A percentile compares a stretch with the other conserved stretches of the same genome.
Evolutionary conservation across 2,797 vertebrate genomes (phyloP).

Genomic region (Peromyscus eremicus): DNA sequence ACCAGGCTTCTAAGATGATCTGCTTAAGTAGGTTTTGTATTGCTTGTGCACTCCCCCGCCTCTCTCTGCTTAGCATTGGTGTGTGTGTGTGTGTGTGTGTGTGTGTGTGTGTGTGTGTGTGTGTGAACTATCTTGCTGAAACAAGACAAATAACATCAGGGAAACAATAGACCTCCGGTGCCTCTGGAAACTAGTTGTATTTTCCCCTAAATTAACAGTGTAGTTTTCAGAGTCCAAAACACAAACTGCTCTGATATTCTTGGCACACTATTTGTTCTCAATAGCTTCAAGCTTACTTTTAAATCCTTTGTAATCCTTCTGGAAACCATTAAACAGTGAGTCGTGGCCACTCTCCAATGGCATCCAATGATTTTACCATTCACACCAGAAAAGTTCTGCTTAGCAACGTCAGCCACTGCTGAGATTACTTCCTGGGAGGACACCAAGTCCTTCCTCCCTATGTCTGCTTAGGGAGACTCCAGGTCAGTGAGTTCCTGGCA

Average conservation of each 20-base stretch:
- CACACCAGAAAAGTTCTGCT: slow-evolving; percentile 65
- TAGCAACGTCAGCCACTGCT: slow-evolving; percentile 58
- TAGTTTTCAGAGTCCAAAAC: slow-evolving; percentile 69
- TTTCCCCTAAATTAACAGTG: slow-evolving; percentile 73
- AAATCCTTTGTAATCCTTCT: slow-evolving; percentile 81
- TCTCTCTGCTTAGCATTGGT: slow-evolving; percentile 33
- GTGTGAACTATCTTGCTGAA: slow-evolving; percentile 67
- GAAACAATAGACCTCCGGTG: slow-evolving; percentile 66
- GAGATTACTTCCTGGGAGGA: slow-evolving; percentile 68
- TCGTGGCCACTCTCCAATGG: slow-evolving; percentile 76
- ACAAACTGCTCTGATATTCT: slow-evolving; percentile 71
- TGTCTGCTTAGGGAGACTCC: slow-evolving; percentile 5
- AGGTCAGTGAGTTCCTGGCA: slow-evolving; percentile 28
- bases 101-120: slow-evolving; percentile 31
- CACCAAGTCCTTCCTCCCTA: slow-evolving; percentile 31
- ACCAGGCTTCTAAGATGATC: slow-evolving; percentile 34
- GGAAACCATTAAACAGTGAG: slow-evolving; percentile 80
- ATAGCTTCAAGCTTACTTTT: slow-evolving; percentile 80
- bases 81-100: slow-evolving; percentile 6
- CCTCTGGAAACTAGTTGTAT: slow-evolving; percentile 57
- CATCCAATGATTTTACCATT: slow-evolving; percentile 77
- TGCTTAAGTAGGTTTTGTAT: slow-evolving; percentile 50
- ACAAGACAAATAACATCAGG: slow-evolving; percentile 69
- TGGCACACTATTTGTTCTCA: slow-evolving; percentile 76
- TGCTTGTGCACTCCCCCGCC: neutral